Conservation (phyloP, 2,113 vertebrate genomes). For the Pseudopodoces humilis region DNA sequence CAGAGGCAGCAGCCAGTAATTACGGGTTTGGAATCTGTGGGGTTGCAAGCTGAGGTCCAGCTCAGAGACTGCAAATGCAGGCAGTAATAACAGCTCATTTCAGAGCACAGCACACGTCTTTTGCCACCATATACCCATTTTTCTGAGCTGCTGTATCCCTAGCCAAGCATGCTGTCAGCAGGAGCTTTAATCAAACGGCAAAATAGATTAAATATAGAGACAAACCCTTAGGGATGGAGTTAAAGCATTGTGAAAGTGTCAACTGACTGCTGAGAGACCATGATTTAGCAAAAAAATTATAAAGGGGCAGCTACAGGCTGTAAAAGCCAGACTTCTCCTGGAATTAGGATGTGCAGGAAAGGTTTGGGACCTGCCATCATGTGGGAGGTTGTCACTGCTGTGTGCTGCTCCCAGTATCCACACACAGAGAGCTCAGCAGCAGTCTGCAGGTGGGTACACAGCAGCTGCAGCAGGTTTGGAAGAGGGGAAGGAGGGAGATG, state of each 20-base stretch:
- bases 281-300: conserved; percentile 28
- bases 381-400: background rate
- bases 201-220: conserved; percentile 10
- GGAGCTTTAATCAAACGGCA: background rate
- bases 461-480: background rate
- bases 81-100: conserved; percentile 33
- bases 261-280: background rate
- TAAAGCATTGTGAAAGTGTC: background rate
- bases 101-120: background rate
- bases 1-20: conserved; percentile 37
- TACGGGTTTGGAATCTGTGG: conserved; percentile 39
- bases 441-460: background rate
- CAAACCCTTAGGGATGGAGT: background rate
- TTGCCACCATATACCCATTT: background rate
- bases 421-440: background rate
- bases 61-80: background rate
- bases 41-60: background rate
- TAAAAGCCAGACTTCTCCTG: background rate
- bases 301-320: background rate
- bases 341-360: background rate
- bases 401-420: background rate
- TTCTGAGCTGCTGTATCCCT: background rate
- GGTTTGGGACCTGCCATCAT: background rate
- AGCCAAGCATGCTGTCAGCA: conserved; percentile 12
- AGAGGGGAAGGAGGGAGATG: background rate